Conservation (phyloP, 1,140 invertebrate genomes). For the Caerostris extrusa region DNA sequence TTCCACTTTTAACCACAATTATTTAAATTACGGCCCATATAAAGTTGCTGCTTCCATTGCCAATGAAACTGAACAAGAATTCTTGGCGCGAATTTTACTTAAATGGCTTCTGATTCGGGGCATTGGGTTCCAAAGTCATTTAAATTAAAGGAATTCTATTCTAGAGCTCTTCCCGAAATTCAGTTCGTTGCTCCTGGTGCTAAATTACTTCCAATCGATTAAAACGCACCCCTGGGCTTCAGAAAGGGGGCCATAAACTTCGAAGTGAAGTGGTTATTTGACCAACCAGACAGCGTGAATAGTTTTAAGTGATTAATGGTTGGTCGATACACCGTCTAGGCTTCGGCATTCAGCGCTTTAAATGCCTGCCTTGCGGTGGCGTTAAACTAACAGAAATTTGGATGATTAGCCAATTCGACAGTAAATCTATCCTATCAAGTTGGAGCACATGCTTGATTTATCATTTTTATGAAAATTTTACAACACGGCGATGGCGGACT, state of each 20-base stretch:
- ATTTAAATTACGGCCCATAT: neutral
- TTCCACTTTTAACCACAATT: too few relatives aligned
- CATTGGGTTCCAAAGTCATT: constrained; percentile 20
- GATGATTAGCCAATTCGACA: neutral
- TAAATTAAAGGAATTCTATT: constrained; percentile 55
- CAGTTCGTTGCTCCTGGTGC: constrained; percentile 32
- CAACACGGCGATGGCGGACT: too few relatives aligned
- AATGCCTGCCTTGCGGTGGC: constrained; percentile 24
- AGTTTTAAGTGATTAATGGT: constrained; percentile 61
- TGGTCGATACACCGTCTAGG: constrained; percentile 41
- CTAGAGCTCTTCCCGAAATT: neutral
- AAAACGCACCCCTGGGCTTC: constrained; percentile 33
- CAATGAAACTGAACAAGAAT: neutral
- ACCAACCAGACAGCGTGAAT: constrained; percentile 59
- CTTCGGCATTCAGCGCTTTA: constrained; percentile 2
- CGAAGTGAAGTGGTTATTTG: constrained; percentile 58
- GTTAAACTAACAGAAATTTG: constrained; percentile 17
- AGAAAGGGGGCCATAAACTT: constrained; percentile 47
- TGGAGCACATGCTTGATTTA: neutral
- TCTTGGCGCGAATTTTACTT: neutral
- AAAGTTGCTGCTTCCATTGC: neutral
- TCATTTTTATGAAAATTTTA: too few relatives aligned
- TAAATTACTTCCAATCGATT: constrained; percentile 61
- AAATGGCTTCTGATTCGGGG: neutral
- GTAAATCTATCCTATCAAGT: neutral